Percentiles rank a stretch among this genome's conserved stretches.
Evolutionary conservation across 2,113 vertebrate genomes (phyloP).

Genomic region (Chloropsis hardwickii): DNA sequence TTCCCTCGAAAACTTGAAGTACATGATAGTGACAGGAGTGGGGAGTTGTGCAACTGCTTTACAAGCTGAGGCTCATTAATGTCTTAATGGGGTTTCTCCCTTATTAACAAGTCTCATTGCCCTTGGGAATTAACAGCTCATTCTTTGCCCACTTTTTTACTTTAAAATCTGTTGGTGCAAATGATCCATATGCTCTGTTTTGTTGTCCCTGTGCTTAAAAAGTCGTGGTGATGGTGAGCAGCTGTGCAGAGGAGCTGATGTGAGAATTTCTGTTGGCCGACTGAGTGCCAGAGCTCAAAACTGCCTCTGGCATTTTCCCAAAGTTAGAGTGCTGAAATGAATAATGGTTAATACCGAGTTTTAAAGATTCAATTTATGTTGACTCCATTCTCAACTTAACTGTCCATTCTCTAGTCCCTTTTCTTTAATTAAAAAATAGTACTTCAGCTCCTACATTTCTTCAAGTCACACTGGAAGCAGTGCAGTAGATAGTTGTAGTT

Average conservation of each 20-base stretch:
- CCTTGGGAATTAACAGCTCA: conserved; percentile 8
- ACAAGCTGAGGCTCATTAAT: conserved; percentile 14
- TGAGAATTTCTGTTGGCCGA: background rate
- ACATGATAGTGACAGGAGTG: background rate
- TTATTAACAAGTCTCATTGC: background rate
- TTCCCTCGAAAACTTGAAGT: background rate
- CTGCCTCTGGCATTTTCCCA: conserved; percentile 4
- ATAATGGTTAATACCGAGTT: background rate
- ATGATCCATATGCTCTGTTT: background rate
- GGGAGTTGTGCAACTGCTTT: conserved; percentile 28
- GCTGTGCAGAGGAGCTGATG: background rate
- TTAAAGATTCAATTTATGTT: background rate
- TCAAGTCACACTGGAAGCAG: background rate
- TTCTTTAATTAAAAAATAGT: background rate
- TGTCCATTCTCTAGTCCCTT: background rate
- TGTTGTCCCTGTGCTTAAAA: background rate
- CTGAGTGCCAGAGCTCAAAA: conserved; percentile 1
- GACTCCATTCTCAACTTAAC: background rate
- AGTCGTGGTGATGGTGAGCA: background rate
- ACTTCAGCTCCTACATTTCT: background rate
- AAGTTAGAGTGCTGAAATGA: background rate
- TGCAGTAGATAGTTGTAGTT: background rate
- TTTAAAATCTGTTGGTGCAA: background rate
- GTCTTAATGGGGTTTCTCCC: conserved; percentile 30
- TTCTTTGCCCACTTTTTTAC: background rate